Evolutionary conservation across 1,140 invertebrate species (phyloP), one percentile per base, ranked within the genome.

Genomic region (Subanguina moxae): DNA sequence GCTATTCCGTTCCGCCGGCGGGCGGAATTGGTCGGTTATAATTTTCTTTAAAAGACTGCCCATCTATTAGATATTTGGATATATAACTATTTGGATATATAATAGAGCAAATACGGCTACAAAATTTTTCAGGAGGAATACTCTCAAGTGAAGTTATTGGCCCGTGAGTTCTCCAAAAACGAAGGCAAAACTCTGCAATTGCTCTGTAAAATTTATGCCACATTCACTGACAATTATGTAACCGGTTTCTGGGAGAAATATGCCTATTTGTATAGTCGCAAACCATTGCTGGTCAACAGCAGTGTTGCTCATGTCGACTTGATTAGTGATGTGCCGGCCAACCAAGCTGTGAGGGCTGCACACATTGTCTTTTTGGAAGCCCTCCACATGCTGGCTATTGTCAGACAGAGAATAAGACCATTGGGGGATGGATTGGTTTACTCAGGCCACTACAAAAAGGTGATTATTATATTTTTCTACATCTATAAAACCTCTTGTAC

Each of bases 181-280:
- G 78, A 80, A 64, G 78, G 78, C 15, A 68, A 45, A 23, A 64
- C 67, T 28, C 66, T 80, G 13, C 78, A 80, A 23, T 42, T 32
- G 15, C 80, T 72, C 45, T 56, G 74, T 3, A 46, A 46, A 1
- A 15, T 80, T 9, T 71, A 68, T 23, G 68, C 71, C 1, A 58
- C 59, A 1, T 69, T 74, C 42, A 68, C 46, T n/a, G 59, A 67
- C 23, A 80, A 80, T 56, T 80, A 80, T 65, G 73, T 80, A 13
- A 80, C 73, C 17, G 56, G 52, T 0, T 78, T 80, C 61, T 80
- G 78, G 78, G 77, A 78, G 43, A 78, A 78, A 45, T 80, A 81
- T 61, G 74, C 72, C 1, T 80, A 80, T 67, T 64, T 79, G 9
- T 72, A 73, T 57, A 57, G 57, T 28, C 65, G 78, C 30, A 59